A percentile compares a stretch with the other conserved stretches of the same genome.
phyloP scores from a whole-genome alignment of 1,140 invertebrate genomes.

The Pachypsylla venusta region DNA sequence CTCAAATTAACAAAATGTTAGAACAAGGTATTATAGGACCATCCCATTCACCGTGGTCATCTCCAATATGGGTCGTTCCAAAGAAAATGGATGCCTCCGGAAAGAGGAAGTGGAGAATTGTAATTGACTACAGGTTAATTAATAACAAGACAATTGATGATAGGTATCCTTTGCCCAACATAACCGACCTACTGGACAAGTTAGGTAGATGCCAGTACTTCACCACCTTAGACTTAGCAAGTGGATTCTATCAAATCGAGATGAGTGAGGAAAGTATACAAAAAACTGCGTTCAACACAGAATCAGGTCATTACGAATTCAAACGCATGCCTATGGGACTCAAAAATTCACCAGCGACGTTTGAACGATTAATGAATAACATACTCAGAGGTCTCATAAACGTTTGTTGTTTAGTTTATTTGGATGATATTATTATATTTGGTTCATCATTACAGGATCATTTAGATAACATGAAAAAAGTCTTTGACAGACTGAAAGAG shows the following conservation, averaged over 20 bases:
- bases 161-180: conserved; percentile 36
- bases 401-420: conserved; percentile 20
- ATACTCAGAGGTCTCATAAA: no score
- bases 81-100: conserved; percentile 22
- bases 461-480: conserved; percentile 8
- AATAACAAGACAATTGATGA: conserved; percentile 28
- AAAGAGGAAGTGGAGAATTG: conserved; percentile 27
- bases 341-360: conserved; percentile 30
- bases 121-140: conserved; percentile 28
- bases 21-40: conserved; percentile 15
- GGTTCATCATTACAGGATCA: conserved; percentile 10
- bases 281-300: conserved; percentile 35
- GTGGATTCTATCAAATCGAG: conserved; percentile 37
- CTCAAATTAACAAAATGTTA: conserved; percentile 24
- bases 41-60: conserved; percentile 16
- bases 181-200: conserved; percentile 32
- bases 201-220: conserved; percentile 32
- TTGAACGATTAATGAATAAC: conserved; percentile 22
- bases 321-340: conserved; percentile 30
- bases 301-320: conserved; percentile 27
- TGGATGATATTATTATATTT: conserved; percentile 20
- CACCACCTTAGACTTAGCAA: conserved; percentile 32
- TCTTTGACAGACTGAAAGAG: conserved; percentile 10
- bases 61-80: conserved; percentile 17
- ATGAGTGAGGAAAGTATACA: conserved; percentile 28